Evolutionary conservation across 2,113 vertebrate genomes (phyloP).

Genomic region (Leucosticte australis): DNA sequence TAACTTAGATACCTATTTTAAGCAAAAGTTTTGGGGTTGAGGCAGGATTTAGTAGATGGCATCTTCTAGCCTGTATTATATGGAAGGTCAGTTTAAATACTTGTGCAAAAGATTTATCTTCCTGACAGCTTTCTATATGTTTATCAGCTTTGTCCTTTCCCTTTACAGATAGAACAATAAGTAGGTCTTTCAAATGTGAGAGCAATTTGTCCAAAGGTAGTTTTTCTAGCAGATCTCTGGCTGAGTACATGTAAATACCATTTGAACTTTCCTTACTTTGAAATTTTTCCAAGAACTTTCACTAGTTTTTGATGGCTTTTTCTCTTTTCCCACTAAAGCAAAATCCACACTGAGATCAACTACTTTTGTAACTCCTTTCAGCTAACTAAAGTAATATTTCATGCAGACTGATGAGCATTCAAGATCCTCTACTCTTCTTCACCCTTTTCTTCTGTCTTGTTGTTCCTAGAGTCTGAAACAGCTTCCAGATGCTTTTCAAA

Average conservation of each 20-base stretch:
- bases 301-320: not conserved
- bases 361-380: not conserved
- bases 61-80: not conserved
- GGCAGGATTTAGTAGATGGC: not conserved
- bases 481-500: not conserved
- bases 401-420: not conserved
- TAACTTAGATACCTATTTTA: not conserved
- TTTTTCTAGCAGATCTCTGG: not conserved
- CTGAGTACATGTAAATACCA: not conserved
- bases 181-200: not conserved
- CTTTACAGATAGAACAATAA: not conserved
- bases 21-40: not conserved
- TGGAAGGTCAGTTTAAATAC: not conserved
- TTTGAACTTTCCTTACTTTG: not conserved
- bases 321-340: not conserved
- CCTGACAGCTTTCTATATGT: not conserved
- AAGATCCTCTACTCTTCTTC: not conserved
- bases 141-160: not conserved
- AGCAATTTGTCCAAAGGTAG: not conserved
- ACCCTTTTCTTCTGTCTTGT: not conserved
- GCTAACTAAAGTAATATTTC: not conserved
- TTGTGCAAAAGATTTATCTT: not conserved
- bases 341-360: not conserved
- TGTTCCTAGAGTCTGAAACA: not conserved
- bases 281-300: not conserved